phyloP scores from a whole-genome alignment of 2,888 invertebrate species.

The Mycalesis mineus region DNA sequence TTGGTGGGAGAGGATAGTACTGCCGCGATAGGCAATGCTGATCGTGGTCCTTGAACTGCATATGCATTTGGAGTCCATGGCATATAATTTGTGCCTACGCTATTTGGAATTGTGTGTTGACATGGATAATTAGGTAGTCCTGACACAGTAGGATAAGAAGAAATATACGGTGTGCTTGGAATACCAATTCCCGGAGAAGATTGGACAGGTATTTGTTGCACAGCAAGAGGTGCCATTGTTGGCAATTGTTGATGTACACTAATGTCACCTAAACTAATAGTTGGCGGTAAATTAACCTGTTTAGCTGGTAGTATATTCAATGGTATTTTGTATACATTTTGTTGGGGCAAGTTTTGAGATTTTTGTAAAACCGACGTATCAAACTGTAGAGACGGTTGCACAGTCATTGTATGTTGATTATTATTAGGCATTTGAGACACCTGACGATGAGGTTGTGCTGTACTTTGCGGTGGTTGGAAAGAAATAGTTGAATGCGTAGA shows the following conservation, averaged over 20 bases:
- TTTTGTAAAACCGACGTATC: slow-evolving; percentile 18
- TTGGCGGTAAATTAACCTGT: not conserved
- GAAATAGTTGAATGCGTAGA: slow-evolving; percentile 4
- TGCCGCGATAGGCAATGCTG: slow-evolving; percentile 11
- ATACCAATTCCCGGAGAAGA: slow-evolving; percentile 9
- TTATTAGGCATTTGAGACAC: slow-evolving; percentile 34
- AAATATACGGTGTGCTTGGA: slow-evolving; percentile 9
- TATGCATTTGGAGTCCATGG: not conserved
- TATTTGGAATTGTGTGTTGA: slow-evolving; percentile 8
- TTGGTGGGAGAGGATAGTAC: slow-evolving; percentile 18
- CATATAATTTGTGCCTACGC: slow-evolving; percentile 12
- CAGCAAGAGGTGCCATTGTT: not conserved
- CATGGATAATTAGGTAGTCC: slow-evolving; percentile 2
- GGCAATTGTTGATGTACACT: slow-evolving; percentile 6
- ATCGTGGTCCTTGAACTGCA: slow-evolving; percentile 11
- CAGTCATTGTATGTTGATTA: slow-evolving; percentile 24
- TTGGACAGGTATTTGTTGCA: slow-evolving; percentile 20
- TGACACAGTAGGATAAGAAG: slow-evolving; percentile 10
- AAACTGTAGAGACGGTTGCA: slow-evolving; percentile 17
- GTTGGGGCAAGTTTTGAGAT: slow-evolving; percentile 11
- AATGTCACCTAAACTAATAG: not conserved
- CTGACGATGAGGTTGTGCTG: not conserved
- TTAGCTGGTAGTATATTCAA: not conserved
- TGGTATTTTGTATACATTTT: slow-evolving; percentile 3
- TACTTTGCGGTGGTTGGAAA: slow-evolving; percentile 14